A percentile compares a stretch with the other conserved stretches of the same genome.
These are phyloP conservation scores for Pemphigus obesinymphae DNA, from an alignment of 1,140 invertebrate species.

Conservation along the genomic window DNA sequence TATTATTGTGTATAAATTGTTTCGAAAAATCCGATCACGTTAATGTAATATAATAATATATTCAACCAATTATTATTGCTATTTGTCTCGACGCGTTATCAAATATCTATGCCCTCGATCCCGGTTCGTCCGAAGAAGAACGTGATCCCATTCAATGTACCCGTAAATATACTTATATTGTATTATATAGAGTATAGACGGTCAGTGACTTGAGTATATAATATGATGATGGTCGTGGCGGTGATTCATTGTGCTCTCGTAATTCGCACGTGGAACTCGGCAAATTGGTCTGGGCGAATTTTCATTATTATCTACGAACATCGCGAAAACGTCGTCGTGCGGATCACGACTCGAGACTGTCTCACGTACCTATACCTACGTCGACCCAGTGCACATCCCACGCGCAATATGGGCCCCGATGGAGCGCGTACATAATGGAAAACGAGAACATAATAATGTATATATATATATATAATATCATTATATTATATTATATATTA, in stretches of 20 bases:
- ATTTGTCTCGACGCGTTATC: not conserved
- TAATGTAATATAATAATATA: no score
- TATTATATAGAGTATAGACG: not conserved
- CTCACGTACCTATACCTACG: not conserved
- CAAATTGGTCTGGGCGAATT: slow-evolving; percentile 27
- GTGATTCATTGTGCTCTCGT: not conserved
- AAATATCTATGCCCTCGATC: not conserved
- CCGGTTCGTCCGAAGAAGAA: not conserved
- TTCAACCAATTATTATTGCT: no score
- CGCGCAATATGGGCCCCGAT: not conserved
- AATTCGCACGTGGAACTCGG: slow-evolving; percentile 7
- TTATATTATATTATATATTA: no score
- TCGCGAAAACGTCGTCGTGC: not conserved
- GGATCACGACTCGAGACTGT: not conserved
- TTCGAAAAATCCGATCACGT: no score
- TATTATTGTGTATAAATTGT: no score
- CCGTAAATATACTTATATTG: not conserved
- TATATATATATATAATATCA: no score
- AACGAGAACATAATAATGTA: not conserved
- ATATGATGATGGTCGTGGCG: not conserved
- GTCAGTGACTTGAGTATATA: no score
- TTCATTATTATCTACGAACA: not conserved
- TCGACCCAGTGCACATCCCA: not conserved
- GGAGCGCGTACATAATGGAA: not conserved
- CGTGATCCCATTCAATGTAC: not conserved